Conservation (phyloP, 2,888 invertebrate genomes). For the Scaptomyza parva region DNA sequence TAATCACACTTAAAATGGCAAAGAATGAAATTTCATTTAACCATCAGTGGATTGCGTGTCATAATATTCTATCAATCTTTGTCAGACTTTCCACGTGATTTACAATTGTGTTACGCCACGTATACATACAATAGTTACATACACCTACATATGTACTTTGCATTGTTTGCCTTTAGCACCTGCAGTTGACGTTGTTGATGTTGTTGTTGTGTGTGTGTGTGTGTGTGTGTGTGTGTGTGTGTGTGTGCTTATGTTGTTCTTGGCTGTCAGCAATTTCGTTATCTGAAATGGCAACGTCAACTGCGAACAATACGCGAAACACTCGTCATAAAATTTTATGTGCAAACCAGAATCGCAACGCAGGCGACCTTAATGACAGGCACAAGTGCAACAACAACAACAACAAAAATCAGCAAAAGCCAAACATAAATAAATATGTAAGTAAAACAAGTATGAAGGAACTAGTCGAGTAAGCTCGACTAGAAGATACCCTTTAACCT, state of each 20-base stretch:
- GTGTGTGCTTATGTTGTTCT: conserved; percentile 21
- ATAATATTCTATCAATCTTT: background rate
- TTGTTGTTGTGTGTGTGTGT: too few relatives aligned
- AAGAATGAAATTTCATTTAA: too few relatives aligned
- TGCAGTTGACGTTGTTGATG: conserved; percentile 49
- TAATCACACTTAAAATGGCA: too few relatives aligned
- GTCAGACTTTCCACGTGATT: background rate
- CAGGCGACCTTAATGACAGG: conserved; percentile 61
- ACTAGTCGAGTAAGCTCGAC: too few relatives aligned
- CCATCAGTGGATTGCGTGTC: too few relatives aligned
- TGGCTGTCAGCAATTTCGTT: conserved; percentile 50
- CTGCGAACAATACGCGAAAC: conserved; percentile 45
- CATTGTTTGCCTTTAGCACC: conserved; percentile 47
- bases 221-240: too few relatives aligned
- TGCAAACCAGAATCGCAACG: conserved; percentile 58
- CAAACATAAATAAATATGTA: conserved; percentile 4
- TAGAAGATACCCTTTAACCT: too few relatives aligned
- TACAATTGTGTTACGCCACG: background rate
- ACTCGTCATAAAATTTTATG: conserved; percentile 81
- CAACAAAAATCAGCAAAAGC: conserved; percentile 12
- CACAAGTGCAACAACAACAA: conserved; percentile 5
- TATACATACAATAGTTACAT: background rate
- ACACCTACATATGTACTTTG: conserved; percentile 12
- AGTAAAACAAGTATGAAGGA: background rate
- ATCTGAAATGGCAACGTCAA: conserved; percentile 51